Evolutionary conservation across 2,797 vertebrate genomes (phyloP).

Genomic region (Dendrocincla fuliginosa): DNA sequence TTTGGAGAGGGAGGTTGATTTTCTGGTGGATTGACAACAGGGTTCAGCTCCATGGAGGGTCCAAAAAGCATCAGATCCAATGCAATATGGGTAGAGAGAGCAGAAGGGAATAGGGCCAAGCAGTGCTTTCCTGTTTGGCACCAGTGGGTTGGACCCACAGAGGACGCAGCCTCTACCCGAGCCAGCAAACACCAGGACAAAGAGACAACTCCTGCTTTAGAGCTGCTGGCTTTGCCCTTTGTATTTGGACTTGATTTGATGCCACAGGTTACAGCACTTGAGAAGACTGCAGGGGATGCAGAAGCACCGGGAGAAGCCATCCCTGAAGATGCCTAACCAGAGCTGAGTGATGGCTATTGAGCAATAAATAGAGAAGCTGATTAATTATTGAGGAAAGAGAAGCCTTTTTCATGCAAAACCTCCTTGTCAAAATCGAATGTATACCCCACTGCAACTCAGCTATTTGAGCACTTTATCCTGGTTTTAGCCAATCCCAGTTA

Average conservation of each 20-base stretch:
- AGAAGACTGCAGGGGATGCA: not conserved
- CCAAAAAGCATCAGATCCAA: not conserved
- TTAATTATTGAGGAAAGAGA: slow-evolving; percentile 2
- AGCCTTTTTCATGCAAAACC: not conserved
- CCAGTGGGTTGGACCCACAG: not conserved
- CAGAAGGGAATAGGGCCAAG: not conserved
- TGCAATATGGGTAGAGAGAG: accelerated
- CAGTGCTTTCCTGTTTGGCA: not conserved
- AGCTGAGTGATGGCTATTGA: not conserved
- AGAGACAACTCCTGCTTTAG: not conserved
- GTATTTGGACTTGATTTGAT: not conserved
- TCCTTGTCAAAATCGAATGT: not conserved
- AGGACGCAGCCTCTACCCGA: not conserved
- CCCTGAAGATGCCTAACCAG: not conserved
- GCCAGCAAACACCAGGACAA: not conserved
- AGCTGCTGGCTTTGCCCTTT: not conserved
- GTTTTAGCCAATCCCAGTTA: not conserved
- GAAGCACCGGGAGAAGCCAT: not conserved
- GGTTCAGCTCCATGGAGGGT: not conserved
- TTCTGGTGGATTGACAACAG: not conserved
- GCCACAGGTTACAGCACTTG: not conserved
- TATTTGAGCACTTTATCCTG: not conserved
- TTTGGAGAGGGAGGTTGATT: not conserved
- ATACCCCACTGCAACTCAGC: not conserved
- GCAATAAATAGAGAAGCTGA: not conserved